Percentiles rank a stretch among this genome's conserved stretches.
Conservation (phyloP, 2,113 vertebrate species). For the Penelope pileata region DNA sequence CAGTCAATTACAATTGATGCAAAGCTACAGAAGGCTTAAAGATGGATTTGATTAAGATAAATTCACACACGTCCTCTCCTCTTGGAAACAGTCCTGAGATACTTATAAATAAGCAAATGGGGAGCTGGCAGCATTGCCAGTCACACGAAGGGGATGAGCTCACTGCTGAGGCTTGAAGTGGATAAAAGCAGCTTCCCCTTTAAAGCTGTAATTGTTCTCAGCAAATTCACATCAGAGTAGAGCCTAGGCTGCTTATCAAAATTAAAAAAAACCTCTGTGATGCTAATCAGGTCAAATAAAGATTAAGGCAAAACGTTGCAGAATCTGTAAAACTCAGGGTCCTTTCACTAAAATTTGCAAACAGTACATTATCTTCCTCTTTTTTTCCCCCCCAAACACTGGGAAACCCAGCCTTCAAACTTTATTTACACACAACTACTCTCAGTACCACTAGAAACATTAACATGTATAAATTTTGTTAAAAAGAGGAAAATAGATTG, state of each 20-base stretch:
- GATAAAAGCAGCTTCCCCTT: background rate
- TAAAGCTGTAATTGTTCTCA: background rate
- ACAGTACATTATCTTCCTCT: background rate
- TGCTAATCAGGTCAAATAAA: background rate
- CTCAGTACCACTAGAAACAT: background rate
- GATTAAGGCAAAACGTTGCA: background rate
- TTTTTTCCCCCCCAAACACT: background rate
- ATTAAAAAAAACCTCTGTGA: background rate
- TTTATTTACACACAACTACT: background rate
- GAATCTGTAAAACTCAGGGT: background rate
- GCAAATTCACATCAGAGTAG: background rate
- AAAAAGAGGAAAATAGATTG: background rate
- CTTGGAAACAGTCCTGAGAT: background rate
- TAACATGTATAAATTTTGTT: background rate
- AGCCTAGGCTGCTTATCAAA: background rate
- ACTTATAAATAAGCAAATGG: background rate
- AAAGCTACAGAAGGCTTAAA: background rate
- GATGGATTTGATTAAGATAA: background rate
- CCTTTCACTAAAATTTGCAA: background rate
- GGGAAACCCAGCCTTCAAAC: background rate
- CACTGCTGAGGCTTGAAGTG: background rate
- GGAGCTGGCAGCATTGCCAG: background rate
- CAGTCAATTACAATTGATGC: background rate
- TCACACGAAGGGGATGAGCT: background rate
- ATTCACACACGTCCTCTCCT: background rate